Conservation (phyloP, 2,888 invertebrate genomes). For the Cerastis rubricosa region DNA sequence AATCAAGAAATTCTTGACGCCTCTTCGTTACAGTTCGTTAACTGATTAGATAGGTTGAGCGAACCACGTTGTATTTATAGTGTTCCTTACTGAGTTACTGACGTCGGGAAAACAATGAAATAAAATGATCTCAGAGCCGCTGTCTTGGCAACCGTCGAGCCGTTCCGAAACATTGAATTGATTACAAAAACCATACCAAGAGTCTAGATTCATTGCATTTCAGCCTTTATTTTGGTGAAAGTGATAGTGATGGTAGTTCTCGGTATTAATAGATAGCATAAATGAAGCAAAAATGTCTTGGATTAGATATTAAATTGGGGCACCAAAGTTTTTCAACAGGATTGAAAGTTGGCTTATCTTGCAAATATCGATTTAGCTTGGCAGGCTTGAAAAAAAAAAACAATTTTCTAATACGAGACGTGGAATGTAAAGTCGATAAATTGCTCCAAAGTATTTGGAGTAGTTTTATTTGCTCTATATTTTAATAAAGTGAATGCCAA, state of each 20-base stretch:
- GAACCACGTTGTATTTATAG: slow-evolving; percentile 49
- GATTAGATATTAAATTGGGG: background rate
- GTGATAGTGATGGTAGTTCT: too few species aligned
- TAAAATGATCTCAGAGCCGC: slow-evolving; percentile 37
- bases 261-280: background rate
- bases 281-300: background rate
- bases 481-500: slow-evolving; percentile 38
- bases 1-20: slow-evolving; percentile 77
- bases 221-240: slow-evolving; percentile 19
- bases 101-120: slow-evolving; percentile 53
- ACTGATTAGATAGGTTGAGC: slow-evolving; percentile 53
- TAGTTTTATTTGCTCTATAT: slow-evolving; percentile 31
- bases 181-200: slow-evolving; percentile 29
- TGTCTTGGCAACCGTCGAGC: slow-evolving; percentile 39
- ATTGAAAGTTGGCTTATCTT: background rate
- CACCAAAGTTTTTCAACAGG: background rate
- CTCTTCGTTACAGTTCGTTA: slow-evolving; percentile 60
- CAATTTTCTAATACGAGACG: background rate
- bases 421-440: slow-evolving; percentile 26
- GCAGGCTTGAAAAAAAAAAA: background rate
- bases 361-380: background rate
- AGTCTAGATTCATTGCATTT: slow-evolving; percentile 15
- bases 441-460: slow-evolving; percentile 12
- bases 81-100: slow-evolving; percentile 28
- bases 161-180: slow-evolving; percentile 44